These are phyloP conservation scores for Xenopus petersii DNA, from an alignment of 2,797 vertebrate genomes.

Conservation along the genomic window DNA sequence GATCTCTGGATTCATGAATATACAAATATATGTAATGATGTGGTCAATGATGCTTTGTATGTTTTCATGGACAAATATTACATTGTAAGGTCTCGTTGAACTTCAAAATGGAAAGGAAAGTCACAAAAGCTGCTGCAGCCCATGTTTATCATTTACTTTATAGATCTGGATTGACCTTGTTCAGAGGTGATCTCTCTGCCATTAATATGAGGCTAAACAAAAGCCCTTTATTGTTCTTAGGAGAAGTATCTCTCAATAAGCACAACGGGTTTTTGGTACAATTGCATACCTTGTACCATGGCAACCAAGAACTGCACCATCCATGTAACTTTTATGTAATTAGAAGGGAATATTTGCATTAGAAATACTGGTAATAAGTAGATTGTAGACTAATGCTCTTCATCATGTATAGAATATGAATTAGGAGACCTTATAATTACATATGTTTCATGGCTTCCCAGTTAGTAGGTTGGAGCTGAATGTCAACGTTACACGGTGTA, in stretches of 20 bases:
- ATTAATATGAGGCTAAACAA: constrained; percentile 44
- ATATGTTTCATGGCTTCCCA: background rate
- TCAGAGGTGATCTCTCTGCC: constrained; percentile 29
- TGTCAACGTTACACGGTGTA: constrained; percentile 24
- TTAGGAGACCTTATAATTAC: constrained; percentile 6
- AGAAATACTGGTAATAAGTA: constrained; percentile 10
- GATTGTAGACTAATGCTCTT: constrained; percentile 3
- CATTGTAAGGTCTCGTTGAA: no score
- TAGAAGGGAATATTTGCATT: constrained; percentile 16
- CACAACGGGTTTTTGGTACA: constrained; percentile 24
- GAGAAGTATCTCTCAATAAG: constrained; percentile 44
- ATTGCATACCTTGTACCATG: constrained; percentile 26
- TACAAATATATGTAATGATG: background rate
- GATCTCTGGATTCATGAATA: no score
- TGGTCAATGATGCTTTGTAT: background rate
- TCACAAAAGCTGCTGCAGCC: no score
- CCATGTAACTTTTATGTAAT: constrained; percentile 27
- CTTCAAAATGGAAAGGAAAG: no score
- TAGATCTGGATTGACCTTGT: constrained; percentile 29
- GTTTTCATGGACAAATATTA: no score
- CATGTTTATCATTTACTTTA: background rate
- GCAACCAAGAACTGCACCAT: constrained; percentile 37
- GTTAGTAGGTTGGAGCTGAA: background rate
- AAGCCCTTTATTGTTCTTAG: constrained; percentile 33
- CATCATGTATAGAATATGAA: background rate